These are phyloP conservation scores for Ctenodactylus gundi DNA, from an alignment of 2,113 vertebrate genomes.

Conservation along the genomic window DNA sequence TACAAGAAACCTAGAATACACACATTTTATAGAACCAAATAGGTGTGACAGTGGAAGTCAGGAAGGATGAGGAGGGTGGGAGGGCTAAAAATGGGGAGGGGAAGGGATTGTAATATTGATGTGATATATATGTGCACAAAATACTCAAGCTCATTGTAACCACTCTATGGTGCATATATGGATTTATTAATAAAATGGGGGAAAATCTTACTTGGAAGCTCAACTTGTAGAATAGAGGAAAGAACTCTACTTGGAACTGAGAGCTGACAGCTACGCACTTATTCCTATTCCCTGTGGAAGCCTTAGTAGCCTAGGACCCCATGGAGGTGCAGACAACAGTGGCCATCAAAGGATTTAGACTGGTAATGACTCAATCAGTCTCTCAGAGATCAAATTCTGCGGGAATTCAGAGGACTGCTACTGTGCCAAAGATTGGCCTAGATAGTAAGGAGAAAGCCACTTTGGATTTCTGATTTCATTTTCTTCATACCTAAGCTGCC, in stretches of 20 bases:
- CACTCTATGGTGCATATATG: no score
- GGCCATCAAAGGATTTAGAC: background rate
- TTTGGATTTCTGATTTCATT: slow-evolving; percentile 43
- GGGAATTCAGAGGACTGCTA: background rate
- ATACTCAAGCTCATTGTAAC: no score
- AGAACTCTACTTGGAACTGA: background rate
- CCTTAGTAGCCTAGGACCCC: background rate
- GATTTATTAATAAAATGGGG: no score
- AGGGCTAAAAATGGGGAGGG: no score
- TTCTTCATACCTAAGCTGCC: slow-evolving; percentile 30
- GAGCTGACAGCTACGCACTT: fast-evolving
- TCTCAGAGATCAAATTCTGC: background rate
- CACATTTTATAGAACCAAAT: no score
- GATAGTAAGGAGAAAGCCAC: background rate
- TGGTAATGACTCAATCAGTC: background rate
- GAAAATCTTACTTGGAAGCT: slow-evolving; percentile 19
- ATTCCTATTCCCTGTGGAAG: background rate
- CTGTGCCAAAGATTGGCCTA: background rate
- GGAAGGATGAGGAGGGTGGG: no score
- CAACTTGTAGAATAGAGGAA: background rate
- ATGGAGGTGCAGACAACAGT: background rate
- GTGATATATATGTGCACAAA: no score
- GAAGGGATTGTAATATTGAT: no score
- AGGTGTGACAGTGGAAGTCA: no score
- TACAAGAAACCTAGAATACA: no score